Base-by-base conservation (phyloP, 1,140 invertebrate genomes). In the Nilaparvata lugens region DNA sequence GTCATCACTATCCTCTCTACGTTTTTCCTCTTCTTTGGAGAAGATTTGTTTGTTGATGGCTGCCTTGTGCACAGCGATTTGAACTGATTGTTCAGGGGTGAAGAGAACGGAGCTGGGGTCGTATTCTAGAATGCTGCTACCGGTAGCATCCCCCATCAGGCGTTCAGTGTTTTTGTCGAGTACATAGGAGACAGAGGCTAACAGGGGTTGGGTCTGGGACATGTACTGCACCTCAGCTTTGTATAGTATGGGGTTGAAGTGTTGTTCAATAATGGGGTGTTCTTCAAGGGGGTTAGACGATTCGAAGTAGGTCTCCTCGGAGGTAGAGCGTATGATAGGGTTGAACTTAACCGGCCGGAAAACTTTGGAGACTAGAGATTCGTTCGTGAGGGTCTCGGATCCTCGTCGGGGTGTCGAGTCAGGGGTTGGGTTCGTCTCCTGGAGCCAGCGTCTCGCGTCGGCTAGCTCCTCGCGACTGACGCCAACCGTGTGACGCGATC, bases 391-490 rank as follows among this genome's bases (percentile, higher is more conserved):
- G 13, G 31, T 18, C 61, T 60, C 35, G 56, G 65, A 7, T 62
- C 48, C 13, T 66, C 65, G 1, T 62, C 28, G 5, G 61, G 2
- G n/a, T 53, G 54, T 61, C 54, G 52, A 48, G 14, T 13, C 28
- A 7, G n/a, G 43, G 24, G 52, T 25, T 38, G 19, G 48, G 13
- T 48, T 23, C 67, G 83, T 81, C 62, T 86, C 79, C 66, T 88
- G 82, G 42, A 91, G 78, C 67, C 87, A 81, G 55, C 82, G 80
- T 45, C 88, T 77, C 0, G 89, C 89, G 62, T 84, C 79, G 1
- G 83, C 86, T 23, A 92, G 71, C 65, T 92, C 89, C 69, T 90
- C 88, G 1, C 79, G 76, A 3, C 84, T 89, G 1, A 91, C 89
- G 16, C 87, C 88, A 3, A 92, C 87, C 0, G 89, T 92, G 67